A percentile compares a stretch with the other conserved stretches of the same genome.
phyloP scores from a whole-genome alignment of 2,113 vertebrate species.

The Rhodinocichla rosea region DNA sequence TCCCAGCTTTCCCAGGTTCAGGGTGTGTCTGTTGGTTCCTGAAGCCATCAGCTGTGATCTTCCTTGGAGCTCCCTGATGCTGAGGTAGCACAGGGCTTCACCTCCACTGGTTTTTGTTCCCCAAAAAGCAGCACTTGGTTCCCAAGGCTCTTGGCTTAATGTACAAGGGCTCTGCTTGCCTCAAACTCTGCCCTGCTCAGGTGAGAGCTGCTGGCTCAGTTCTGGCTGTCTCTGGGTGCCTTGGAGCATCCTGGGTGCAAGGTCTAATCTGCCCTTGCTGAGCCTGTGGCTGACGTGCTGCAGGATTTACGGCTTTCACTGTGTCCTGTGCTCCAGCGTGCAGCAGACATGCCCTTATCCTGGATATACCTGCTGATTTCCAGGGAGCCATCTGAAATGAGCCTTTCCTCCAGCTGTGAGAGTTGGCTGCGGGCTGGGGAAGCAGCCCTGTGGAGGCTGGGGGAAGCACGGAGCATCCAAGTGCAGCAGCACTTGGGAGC shows the following conservation, averaged over 20 bases:
- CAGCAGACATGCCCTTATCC: not conserved
- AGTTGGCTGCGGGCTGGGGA: not conserved
- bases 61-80: not conserved
- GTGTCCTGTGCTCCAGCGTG: accelerated
- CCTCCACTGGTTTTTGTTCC: not conserved
- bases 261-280: not conserved
- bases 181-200: not conserved
- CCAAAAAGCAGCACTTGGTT: not conserved
- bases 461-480: not conserved
- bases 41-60: not conserved
- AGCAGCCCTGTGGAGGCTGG: not conserved
- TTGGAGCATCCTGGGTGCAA: not conserved
- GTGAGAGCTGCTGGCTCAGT: not conserved
- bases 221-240: not conserved
- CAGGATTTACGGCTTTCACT: not conserved
- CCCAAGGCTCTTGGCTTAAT: not conserved
- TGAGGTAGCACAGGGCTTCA: not conserved
- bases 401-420: not conserved
- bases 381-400: not conserved
- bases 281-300: not conserved
- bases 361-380: not conserved
- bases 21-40: not conserved
- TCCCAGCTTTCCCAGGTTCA: not conserved
- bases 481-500: not conserved
- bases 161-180: not conserved